phyloP scores from a whole-genome alignment of 2,888 invertebrate species.

The Neoitamus cyanurus region DNA sequence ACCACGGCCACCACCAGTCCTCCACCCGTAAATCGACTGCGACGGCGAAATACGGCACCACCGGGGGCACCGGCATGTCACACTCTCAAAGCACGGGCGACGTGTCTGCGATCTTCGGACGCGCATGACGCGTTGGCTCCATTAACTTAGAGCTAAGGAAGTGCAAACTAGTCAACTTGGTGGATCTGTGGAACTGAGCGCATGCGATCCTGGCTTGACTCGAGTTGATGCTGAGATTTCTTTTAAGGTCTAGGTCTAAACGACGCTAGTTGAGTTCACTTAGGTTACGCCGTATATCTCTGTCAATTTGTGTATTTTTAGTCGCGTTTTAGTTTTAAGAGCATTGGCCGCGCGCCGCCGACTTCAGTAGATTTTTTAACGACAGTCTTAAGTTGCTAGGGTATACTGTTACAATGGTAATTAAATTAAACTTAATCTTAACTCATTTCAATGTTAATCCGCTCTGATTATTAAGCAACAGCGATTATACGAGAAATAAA shows the following conservation, averaged over 20 bases:
- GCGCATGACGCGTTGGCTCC: constrained; percentile 71
- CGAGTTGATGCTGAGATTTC: constrained; percentile 34
- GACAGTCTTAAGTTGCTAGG: constrained; percentile 28
- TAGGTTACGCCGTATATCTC: constrained; percentile 21
- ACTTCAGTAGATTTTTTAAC: constrained; percentile 45
- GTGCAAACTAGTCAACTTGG: constrained; percentile 67
- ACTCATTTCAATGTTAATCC: constrained; percentile 29
- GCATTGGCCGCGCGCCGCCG: constrained; percentile 25
- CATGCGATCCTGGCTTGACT: constrained; percentile 22
- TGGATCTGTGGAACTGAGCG: constrained; percentile 63
- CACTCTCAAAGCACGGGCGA: constrained; percentile 76
- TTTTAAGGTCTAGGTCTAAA: background rate
- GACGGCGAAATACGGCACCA: constrained; percentile 19
- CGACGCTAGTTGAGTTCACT: constrained; percentile 34
- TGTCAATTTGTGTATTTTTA: constrained; percentile 40
- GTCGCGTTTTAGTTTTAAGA: constrained; percentile 18
- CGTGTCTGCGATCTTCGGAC: constrained; percentile 73
- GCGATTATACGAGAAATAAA: constrained; percentile 25
- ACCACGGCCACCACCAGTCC: constrained; percentile 59
- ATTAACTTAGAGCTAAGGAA: constrained; percentile 65
- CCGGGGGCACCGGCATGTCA: constrained; percentile 63
- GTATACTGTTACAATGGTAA: constrained; percentile 13
- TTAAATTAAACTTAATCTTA: constrained; percentile 22
- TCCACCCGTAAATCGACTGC: constrained; percentile 58
- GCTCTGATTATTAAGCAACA: constrained; percentile 8